A percentile compares a stretch with the other conserved stretches of the same genome.
Evolutionary conservation across 2,113 vertebrate genomes (phyloP).

Genomic region (Orientallactaga bullata): DNA sequence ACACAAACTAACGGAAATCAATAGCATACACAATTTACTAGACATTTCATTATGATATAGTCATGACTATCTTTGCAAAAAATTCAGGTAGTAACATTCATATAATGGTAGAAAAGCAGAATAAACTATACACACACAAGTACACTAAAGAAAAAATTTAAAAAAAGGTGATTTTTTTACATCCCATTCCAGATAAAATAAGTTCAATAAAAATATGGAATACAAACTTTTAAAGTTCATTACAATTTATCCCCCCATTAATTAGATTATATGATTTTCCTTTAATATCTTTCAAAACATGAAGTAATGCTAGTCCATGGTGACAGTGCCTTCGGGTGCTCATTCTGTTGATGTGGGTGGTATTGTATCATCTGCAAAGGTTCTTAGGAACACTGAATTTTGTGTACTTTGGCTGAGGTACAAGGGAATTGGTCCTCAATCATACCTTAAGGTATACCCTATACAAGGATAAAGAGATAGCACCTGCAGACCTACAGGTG

Average conservation of each 20-base stretch:
- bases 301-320: not conserved
- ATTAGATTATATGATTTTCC: not conserved
- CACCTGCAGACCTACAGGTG: not conserved
- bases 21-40: not conserved
- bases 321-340: not conserved
- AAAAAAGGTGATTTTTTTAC: rapidly evolving
- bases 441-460: not conserved
- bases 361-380: not conserved
- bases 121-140: not conserved
- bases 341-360: not conserved
- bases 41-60: not conserved
- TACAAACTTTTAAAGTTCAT: not conserved
- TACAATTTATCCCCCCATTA: not conserved
- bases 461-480: not conserved
- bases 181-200: not conserved
- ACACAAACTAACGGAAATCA: not conserved
- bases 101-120: too few species aligned
- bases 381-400: not conserved
- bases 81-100: not conserved
- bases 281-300: not conserved
- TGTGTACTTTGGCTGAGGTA: not conserved
- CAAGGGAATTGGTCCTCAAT: not conserved
- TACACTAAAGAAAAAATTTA: not conserved
- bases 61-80: not conserved
- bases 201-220: not conserved